These are phyloP conservation scores for Eumaeus atala DNA, from an alignment of 1,140 invertebrate species.

Conservation along the genomic window DNA sequence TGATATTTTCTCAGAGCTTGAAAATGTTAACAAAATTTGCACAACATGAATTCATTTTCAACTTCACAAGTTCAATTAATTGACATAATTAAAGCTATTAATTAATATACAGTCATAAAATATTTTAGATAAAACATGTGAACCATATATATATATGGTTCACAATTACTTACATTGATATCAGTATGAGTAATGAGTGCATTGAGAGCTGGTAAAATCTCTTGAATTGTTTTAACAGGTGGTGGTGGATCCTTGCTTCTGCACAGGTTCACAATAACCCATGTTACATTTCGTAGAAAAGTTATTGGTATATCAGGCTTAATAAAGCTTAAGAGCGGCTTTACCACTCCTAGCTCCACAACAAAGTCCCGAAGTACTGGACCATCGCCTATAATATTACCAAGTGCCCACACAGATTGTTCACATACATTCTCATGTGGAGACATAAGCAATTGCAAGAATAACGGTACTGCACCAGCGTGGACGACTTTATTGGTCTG, in stretches of 20 bases:
- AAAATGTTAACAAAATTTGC: too few species aligned
- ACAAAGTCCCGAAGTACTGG: constrained; percentile 93
- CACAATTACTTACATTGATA: constrained; percentile 86
- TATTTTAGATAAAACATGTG: too few species aligned
- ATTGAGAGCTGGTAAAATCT: constrained; percentile 95
- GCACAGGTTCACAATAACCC: constrained; percentile 98
- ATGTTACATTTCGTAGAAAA: constrained; percentile 97
- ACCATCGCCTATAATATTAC: constrained; percentile 96
- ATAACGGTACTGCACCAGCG: constrained; percentile 95
- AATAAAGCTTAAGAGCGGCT: constrained; percentile 92
- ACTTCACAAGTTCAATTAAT: too few species aligned
- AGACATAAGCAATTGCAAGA: constrained; percentile 92
- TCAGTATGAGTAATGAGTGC: constrained; percentile 96
- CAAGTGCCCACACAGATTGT: constrained; percentile 98
- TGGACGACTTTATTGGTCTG: constrained; percentile 97
- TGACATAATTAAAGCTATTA: too few species aligned
- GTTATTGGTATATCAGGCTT: constrained; percentile 93
- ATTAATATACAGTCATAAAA: too few species aligned
- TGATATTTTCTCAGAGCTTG: too few species aligned
- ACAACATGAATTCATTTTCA: too few species aligned
- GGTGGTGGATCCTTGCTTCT: constrained; percentile 96
- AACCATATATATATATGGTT: too few species aligned
- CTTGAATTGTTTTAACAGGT: constrained; percentile 88
- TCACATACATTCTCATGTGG: constrained; percentile 98
- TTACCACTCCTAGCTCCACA: constrained; percentile 91